These are phyloP conservation scores for Platichthys flesus DNA, from an alignment of 2,113 vertebrate species.

Conservation along the genomic window DNA sequence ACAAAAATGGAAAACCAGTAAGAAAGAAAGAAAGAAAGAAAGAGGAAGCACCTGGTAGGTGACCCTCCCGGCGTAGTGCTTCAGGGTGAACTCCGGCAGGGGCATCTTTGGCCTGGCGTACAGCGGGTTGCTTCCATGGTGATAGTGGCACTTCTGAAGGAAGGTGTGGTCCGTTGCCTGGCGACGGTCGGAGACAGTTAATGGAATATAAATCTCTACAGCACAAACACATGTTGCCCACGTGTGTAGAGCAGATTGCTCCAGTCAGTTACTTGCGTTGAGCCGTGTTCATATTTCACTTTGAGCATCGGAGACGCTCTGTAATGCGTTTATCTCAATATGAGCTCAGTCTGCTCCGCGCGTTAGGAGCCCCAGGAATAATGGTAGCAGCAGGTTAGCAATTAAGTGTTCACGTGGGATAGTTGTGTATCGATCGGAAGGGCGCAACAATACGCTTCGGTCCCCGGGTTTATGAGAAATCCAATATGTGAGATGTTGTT, in stretches of 20 bases:
- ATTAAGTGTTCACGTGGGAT: conserved; percentile 49
- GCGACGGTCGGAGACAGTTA: conserved; percentile 49
- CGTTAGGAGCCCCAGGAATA: conserved; percentile 25
- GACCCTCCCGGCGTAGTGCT: conserved; percentile 95
- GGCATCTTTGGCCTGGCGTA: conserved; percentile 99
- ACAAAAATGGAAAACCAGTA: neutral
- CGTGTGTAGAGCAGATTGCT: conserved; percentile 5
- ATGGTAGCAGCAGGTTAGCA: conserved; percentile 46
- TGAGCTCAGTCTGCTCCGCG: conserved; percentile 32
- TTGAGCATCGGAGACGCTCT: conserved; percentile 14
- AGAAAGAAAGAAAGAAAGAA: neutral
- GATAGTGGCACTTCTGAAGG: conserved; percentile 99
- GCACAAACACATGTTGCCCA: conserved; percentile 26
- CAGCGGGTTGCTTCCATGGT: conserved; percentile 88
- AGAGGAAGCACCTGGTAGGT: conserved; percentile 89
- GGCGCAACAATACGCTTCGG: conserved; percentile 3
- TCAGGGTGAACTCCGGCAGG: conserved; percentile 94
- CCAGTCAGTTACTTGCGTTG: conserved; percentile 18
- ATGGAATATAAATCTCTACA: conserved; percentile 38
- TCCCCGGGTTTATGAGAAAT: conserved; percentile 45
- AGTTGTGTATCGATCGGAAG: conserved; percentile 54
- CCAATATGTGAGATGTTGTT: conserved; percentile 25
- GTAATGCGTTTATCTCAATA: conserved; percentile 48
- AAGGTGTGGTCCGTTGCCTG: conserved; percentile 99
- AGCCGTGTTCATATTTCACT: conserved; percentile 47